phyloP scores from a whole-genome alignment of 1,140 invertebrate genomes.

The Akabosia matsudoensis region DNA sequence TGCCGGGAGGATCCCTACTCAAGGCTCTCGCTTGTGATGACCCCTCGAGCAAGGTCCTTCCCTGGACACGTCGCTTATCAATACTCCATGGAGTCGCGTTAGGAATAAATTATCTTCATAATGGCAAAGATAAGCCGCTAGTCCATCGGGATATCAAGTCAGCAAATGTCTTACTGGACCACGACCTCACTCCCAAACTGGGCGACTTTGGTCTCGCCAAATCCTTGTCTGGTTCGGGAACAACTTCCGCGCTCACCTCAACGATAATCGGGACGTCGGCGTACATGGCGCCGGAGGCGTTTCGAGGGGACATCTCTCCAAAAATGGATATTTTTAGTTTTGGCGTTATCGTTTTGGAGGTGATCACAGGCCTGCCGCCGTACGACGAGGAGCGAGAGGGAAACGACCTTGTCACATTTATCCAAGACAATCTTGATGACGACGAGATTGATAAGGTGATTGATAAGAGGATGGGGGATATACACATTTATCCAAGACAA shows the following conservation, averaged over 20 bases:
- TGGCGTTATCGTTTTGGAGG: constrained; percentile 67
- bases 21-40: constrained; percentile 57
- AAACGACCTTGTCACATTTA: constrained; percentile 54
- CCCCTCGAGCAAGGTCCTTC: too few species aligned
- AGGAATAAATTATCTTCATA: constrained; percentile 65
- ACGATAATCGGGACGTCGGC: constrained; percentile 65
- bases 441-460: constrained; percentile 46
- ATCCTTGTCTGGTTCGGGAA: constrained; percentile 53
- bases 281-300: constrained; percentile 74
- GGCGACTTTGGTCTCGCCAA: constrained; percentile 71
- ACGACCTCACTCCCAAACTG: constrained; percentile 63
- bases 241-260: constrained; percentile 52
- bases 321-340: constrained; percentile 74
- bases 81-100: constrained; percentile 62
- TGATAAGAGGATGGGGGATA: constrained; percentile 46
- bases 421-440: constrained; percentile 45
- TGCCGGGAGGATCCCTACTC: constrained; percentile 65
- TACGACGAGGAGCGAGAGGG: constrained; percentile 58
- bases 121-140: constrained; percentile 55
- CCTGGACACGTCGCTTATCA: constrained; percentile 57
- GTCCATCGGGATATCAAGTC: constrained; percentile 74
- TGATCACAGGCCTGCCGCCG: constrained; percentile 64
- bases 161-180: constrained; percentile 69
- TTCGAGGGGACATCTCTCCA: constrained; percentile 65
- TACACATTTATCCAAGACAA: constrained; percentile 25